Evolutionary conservation across 2,113 vertebrate genomes (phyloP).

Genomic region (Syngnathus scovelli): DNA sequence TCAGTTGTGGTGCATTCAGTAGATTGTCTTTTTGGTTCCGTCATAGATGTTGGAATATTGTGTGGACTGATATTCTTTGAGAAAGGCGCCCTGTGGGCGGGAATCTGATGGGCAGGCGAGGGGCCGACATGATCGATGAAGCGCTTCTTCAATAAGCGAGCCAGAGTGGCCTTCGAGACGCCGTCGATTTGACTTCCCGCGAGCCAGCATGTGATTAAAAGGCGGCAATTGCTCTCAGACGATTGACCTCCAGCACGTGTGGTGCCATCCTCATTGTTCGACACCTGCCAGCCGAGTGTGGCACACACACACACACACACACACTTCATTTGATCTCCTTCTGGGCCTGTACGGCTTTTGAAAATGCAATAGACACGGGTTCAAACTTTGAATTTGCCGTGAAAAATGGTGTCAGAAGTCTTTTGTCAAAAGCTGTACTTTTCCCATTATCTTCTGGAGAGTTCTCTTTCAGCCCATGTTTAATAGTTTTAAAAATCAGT

Average conservation of each 20-base stretch:
- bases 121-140: not conserved
- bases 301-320: conserved; percentile 25
- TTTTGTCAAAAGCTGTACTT: not conserved
- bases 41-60: not conserved
- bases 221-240: conserved; percentile 37
- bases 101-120: not conserved
- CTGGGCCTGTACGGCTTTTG: not conserved
- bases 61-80: not conserved
- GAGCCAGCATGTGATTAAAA: not conserved
- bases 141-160: not conserved
- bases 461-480: too few species aligned
- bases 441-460: too few species aligned
- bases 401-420: not conserved
- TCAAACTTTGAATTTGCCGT: too few species aligned
- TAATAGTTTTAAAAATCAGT: too few species aligned
- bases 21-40: too few species aligned
- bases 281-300: conserved; percentile 43
- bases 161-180: not conserved
- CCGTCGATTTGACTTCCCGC: not conserved
- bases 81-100: not conserved
- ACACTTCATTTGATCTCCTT: not conserved
- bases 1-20: too few species aligned
- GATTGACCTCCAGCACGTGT: conserved; percentile 35
- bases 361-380: not conserved
- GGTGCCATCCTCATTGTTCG: conserved; percentile 41